Conservation (phyloP, 1,140 invertebrate species). For the Neodiprion lecontei region DNA sequence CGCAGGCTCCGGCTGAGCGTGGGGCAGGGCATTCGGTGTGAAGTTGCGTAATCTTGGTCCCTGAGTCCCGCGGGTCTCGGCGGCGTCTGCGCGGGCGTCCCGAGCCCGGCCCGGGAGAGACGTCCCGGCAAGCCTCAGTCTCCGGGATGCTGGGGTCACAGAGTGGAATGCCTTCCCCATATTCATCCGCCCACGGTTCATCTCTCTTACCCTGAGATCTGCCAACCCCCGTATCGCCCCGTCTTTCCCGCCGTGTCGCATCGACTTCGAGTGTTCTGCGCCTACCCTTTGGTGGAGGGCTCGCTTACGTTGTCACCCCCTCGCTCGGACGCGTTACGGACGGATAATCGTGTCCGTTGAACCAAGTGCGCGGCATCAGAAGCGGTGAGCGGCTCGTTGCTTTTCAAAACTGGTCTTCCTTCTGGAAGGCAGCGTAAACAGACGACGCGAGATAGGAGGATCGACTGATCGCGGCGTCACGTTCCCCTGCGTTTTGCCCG, state of each 20-base stretch:
- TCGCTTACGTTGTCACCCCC: not conserved
- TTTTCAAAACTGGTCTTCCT: not conserved
- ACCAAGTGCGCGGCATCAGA: conserved; percentile 43
- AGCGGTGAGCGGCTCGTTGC: not conserved
- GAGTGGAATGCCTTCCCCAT: conserved; percentile 86
- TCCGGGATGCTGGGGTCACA: conserved; percentile 72
- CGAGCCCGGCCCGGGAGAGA: conserved; percentile 58
- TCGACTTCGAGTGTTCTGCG: not conserved
- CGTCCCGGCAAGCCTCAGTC: conserved; percentile 58
- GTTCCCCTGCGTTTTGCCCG: too few species aligned
- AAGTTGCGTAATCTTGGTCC: not conserved
- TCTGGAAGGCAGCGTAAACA: not conserved
- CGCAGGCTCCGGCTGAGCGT: not conserved
- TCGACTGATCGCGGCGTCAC: too few species aligned
- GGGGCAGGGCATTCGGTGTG: not conserved
- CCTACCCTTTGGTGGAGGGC: conserved; percentile 36
- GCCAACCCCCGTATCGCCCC: conserved; percentile 25
- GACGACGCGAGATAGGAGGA: not conserved
- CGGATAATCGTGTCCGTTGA: conserved; percentile 31
- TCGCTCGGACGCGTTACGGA: not conserved
- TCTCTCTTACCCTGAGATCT: conserved; percentile 25
- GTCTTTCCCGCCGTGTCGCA: conserved; percentile 6
- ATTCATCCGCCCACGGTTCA: conserved; percentile 18
- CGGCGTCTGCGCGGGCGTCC: conserved; percentile 48
- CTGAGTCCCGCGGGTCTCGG: conserved; percentile 30